Evolutionary conservation across 2,113 vertebrate species (phyloP).

Genomic region (Mungos mungo): DNA sequence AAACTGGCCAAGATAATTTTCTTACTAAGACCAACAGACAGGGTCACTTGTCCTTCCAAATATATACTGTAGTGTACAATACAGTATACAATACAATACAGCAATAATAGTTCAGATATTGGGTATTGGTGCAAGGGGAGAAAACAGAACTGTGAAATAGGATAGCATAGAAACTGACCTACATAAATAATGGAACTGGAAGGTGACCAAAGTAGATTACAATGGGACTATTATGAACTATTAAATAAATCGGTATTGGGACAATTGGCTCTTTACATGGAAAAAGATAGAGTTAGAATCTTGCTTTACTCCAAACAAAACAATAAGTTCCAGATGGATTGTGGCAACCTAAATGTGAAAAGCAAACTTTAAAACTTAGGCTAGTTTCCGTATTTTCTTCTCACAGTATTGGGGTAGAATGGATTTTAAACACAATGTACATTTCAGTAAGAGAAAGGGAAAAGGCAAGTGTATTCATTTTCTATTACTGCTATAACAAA

Average conservation of each 20-base stretch:
- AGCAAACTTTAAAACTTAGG: background rate
- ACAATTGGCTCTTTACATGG: background rate
- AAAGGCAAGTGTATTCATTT: background rate
- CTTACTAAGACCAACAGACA: background rate
- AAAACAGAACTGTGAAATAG: background rate
- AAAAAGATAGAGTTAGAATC: background rate
- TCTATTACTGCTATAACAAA: background rate
- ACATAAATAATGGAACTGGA: background rate
- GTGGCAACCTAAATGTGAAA: background rate
- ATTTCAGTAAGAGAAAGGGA: background rate
- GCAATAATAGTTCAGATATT: background rate
- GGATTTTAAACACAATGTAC: background rate
- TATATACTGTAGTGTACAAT: background rate
- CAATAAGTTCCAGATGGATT: background rate
- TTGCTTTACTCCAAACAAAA: background rate
- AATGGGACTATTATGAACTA: background rate
- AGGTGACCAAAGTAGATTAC: background rate
- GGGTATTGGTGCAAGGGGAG: background rate
- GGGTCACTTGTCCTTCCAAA: background rate
- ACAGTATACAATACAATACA: no score
- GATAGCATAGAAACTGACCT: background rate
- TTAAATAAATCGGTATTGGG: background rate
- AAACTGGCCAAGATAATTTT: background rate
- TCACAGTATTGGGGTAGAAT: background rate
- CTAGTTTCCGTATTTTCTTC: no score